Evolutionary conservation across 1,140 invertebrate species (phyloP), one percentile per base, ranked within the genome.

Genomic region (Trinorchestia longiramus): DNA sequence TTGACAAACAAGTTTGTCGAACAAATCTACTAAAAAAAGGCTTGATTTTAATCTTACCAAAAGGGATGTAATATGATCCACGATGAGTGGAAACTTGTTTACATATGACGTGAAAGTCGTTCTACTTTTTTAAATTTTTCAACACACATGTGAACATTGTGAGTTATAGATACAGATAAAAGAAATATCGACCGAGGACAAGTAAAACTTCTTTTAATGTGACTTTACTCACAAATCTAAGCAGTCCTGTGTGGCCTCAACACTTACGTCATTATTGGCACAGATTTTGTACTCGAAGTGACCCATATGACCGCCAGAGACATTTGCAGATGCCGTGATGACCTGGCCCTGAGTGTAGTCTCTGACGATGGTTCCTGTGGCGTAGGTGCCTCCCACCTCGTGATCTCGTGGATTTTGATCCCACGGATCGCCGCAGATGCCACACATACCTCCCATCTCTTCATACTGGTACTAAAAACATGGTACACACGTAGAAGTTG

Each of bases 251-350:
- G 96, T 97, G 88, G 97, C 97, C 11, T 97, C 96, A 8, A 95
- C 96, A 90, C 97, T 96, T 43, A 97, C 97, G 90, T 97, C 96
- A 91, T 91, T 91, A 41, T 91, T 91, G 0, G 97, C 97, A 96
- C 97, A 97, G 17, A 98, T 87, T 95, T 97, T 96, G 77, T 97
- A 97, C 87, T 97, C 97, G 95, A 97, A 97, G 94, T 97, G 97
- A 0, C 98, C 98, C 47, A 96, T 96, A 96, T 98, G 97, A 95
- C 97, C 97, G 40, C 97, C 97, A 0, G 97, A 98, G 1, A 98
- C 96, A 47, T 97, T 97, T n/a, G 97, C 97, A 19, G 96, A 96
- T 36, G 97, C 95, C 4, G 91, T 95, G 62, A 97, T 97, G 28
- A 96, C 95, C 94, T 97, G 91, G 8, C 96, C 97, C 87, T 95